Conservation (phyloP, 1,140 invertebrate species). For the Scaptomyza hsui region DNA sequence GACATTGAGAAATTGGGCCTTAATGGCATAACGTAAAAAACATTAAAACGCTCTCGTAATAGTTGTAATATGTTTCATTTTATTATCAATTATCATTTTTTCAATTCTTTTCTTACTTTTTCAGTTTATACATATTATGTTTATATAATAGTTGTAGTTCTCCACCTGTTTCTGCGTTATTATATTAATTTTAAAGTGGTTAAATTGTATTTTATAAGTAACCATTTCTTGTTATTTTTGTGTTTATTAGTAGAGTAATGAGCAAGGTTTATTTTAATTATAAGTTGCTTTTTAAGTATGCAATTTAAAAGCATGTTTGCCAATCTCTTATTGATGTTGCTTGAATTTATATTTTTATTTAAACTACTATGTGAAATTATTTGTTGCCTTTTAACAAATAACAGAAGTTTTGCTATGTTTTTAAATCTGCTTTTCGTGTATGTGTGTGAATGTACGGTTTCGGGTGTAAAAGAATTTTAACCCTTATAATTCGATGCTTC, state of each 20-base stretch:
- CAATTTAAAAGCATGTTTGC: constrained; percentile 62
- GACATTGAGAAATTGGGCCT: no score
- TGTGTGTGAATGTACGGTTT: constrained; percentile 9
- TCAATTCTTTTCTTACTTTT: constrained; percentile 15
- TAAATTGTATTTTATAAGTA: constrained; percentile 70
- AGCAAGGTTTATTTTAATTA: constrained; percentile 76
- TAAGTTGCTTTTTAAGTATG: constrained; percentile 72
- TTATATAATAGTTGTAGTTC: constrained; percentile 66
- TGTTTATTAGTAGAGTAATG: constrained; percentile 75
- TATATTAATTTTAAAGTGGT: constrained; percentile 62
- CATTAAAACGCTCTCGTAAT: background rate
- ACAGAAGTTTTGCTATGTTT: constrained; percentile 44
- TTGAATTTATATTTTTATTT: constrained; percentile 46
- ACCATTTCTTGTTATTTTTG: constrained; percentile 64
- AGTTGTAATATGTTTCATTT: constrained; percentile 71
- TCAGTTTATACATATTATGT: constrained; percentile 54
- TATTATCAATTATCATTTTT: constrained; percentile 39
- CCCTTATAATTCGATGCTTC: constrained; percentile 55
- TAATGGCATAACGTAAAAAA: background rate
- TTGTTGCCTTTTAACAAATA: constrained; percentile 69
- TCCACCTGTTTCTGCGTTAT: constrained; percentile 56
- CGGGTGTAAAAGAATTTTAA: constrained; percentile 15
- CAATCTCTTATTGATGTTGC: constrained; percentile 16
- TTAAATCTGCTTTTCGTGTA: constrained; percentile 2
- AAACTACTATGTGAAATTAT: constrained; percentile 67